Evolutionary conservation across 2,113 vertebrate species (phyloP), one percentile per base, ranked within the genome.

Genomic region (Montifringilla adamsi): DNA sequence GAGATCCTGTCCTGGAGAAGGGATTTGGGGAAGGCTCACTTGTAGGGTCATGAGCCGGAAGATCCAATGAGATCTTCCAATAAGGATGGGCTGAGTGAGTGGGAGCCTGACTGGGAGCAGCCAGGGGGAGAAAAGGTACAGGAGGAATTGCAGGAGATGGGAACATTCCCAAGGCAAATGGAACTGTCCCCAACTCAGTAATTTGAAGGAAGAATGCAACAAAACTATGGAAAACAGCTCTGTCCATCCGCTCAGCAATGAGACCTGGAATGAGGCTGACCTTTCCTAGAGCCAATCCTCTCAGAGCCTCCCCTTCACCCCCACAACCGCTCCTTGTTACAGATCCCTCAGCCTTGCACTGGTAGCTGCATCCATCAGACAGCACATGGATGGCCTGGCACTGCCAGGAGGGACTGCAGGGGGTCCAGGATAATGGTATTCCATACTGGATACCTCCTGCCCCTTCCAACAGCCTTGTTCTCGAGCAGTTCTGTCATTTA

Each of bases 41-140:
- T 56, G 19, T 2, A 50, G 39, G 27, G 47, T 35, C 49, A 2
- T 2, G 12, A 47, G 74, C 64, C 18, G 35, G 63, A 56, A 74
- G 56, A 59, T 37, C 47, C 46, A 59, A 28, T 0, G 10, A 78
- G 64, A 60, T 47, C 44, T 68, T 53, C 24, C 44, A 10, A 0
- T 11, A 31, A 64, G 43, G 5, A 28, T 5, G 39, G 75, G 6
- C 4, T 6, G 41, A 50, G 35, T 5, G 68, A 83, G 47, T 17
- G 63, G 15, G 7, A 72, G 63, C 28, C 75, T 22, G 63, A 21
- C 6, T 1, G 11, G 83, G 47, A 84, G 80, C 62, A 80, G 46
- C 62, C 28, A 7, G 0, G 0, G 49, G 15, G 44, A 18, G n/a
- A 62, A 46, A 55, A 0, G 0, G 39, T 73, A 13, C 24, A 3